Conservation (phyloP, 2,888 invertebrate genomes). For the Meliscaeva auricollis region DNA sequence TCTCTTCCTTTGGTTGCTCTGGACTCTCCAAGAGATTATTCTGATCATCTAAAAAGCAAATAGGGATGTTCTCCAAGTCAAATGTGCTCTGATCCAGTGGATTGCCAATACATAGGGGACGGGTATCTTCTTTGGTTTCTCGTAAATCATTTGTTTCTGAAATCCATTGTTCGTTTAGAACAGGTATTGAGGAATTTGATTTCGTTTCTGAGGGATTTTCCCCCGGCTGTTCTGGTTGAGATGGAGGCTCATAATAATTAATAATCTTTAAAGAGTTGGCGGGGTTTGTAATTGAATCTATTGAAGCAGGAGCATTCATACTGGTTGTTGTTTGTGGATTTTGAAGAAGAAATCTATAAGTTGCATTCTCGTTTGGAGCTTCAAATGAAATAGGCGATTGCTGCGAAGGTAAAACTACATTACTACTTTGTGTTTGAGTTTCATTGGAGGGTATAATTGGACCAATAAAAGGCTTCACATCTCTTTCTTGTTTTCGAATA, state of each 20-base stretch:
- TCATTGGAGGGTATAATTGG: too few species aligned
- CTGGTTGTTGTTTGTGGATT: not conserved
- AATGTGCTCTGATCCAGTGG: not conserved
- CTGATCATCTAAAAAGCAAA: conserved; percentile 19
- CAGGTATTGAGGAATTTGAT: not conserved
- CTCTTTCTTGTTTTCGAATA: too few species aligned
- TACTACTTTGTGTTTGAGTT: too few species aligned
- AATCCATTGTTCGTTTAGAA: conserved; percentile 20
- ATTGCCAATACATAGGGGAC: not conserved
- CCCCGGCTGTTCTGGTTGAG: not conserved
- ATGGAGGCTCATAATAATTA: not conserved
- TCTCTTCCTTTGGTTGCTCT: not conserved
- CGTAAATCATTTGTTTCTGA: conserved; percentile 2
- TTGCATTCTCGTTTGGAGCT: not conserved
- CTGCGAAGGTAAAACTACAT: too few species aligned
- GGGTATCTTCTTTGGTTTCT: not conserved
- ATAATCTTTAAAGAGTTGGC: not conserved
- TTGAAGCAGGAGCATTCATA: not conserved
- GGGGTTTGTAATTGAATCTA: not conserved
- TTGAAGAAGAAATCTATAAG: not conserved
- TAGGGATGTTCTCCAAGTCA: conserved; percentile 15
- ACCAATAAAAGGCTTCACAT: not conserved
- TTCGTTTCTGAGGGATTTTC: not conserved
- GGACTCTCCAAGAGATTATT: not conserved
- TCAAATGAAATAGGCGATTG: not conserved